Evolutionary conservation across 2,888 invertebrate genomes (phyloP), one percentile per base, ranked within the genome.

Genomic region (Strigamia maritima): DNA sequence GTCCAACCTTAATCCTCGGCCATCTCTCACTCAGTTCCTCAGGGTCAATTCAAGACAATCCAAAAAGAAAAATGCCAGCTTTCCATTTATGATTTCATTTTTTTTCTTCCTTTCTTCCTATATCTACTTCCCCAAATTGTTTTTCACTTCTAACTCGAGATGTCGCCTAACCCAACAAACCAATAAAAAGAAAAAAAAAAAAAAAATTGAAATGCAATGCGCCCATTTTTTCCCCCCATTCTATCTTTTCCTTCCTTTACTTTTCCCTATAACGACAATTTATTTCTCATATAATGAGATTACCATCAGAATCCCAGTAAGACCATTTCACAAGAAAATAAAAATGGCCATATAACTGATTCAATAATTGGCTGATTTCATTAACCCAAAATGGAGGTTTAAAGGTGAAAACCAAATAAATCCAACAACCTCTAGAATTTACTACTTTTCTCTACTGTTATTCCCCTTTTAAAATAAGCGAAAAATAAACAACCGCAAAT

Each of bases 81-180:
- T 60, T 60, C 60, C 60, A 60, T 60, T 60, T 60, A 60, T 60
- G 60, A 60, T 60, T 60, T 60, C 60, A 60, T 60, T 60, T 60
- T 60, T 60, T 60, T 10, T 19, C 60, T 19, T 60, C 19, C 14
- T 49, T 49, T 49, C 22, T 60, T 22, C 60, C 22, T 60, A 16
- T 60, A 60, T 60, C 60, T 60, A 60, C 60, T 60, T 60, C 22
- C 60, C 60, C 22, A 60, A 60, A 60, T 60, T 60, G 60, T 60
- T 60, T 60, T 60, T 60, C 60, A 60, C 16, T 60, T 60, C 60
- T 19, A 22, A 16, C 60, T 60, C 60, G 19, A 60, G 60, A 60
- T 60, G 60, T 60, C 60, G 60, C 60, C 60, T 60, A 60, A 60
- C n/a, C 60, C 60, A 60, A 60, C 60, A 60, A 60, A 60, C 60